Conservation (phyloP, 2,888 invertebrate genomes). For the Ariolimax columbianus region DNA sequence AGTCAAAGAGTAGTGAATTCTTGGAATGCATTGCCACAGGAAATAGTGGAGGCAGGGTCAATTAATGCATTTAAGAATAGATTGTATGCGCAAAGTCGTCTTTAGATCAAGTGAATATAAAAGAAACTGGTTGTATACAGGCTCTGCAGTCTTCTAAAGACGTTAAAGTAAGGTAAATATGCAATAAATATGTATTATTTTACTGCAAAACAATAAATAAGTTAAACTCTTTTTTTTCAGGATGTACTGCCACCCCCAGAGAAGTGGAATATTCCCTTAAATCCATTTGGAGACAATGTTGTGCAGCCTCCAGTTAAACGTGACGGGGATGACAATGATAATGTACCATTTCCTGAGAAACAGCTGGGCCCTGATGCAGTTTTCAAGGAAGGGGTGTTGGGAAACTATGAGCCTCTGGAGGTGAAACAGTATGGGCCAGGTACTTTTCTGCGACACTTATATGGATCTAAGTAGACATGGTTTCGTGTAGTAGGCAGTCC, state of each 20-base stretch:
- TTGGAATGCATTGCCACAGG: too few relatives aligned
- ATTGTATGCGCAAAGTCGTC: too few relatives aligned
- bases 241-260: constrained; percentile 25
- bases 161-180: too few relatives aligned
- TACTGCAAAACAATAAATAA: too few relatives aligned
- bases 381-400: constrained; percentile 73
- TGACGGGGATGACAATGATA: constrained; percentile 21
- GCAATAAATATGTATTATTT: too few relatives aligned
- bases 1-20: too few relatives aligned
- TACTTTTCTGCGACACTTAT: neutral
- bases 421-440: constrained; percentile 60
- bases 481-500: too few relatives aligned
- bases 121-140: too few relatives aligned
- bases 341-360: constrained; percentile 38
- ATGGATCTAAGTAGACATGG: neutral
- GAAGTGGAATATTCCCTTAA: constrained; percentile 33
- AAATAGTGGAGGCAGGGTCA: too few relatives aligned
- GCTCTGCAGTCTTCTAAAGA: too few relatives aligned
- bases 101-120: too few relatives aligned
- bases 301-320: constrained; percentile 33
- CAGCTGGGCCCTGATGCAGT: constrained; percentile 62
- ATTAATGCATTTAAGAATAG: too few relatives aligned
- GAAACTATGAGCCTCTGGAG: constrained; percentile 89
- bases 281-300: constrained; percentile 40
- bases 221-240: neutral